phyloP scores from a whole-genome alignment of 2,888 invertebrate genomes.

The Napeogenes inachia region DNA sequence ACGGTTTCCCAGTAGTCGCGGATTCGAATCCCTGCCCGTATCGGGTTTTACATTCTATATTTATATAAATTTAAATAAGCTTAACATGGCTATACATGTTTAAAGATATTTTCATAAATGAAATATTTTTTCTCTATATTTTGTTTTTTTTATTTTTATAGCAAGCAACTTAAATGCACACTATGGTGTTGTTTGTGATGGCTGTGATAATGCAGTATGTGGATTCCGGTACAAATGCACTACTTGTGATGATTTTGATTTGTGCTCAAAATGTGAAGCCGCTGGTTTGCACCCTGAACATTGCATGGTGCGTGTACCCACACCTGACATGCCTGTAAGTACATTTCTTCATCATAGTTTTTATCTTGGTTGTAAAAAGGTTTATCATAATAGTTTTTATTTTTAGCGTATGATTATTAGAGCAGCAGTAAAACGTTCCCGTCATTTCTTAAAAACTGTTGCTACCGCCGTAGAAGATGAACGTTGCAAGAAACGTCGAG shows the following conservation, averaged over 20 bases:
- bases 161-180: constrained; percentile 51
- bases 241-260: constrained; percentile 87
- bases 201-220: constrained; percentile 80
- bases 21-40: no score
- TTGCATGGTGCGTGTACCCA: constrained; percentile 85
- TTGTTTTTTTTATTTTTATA: constrained; percentile 1
- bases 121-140: no score
- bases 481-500: constrained; percentile 48
- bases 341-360: background rate
- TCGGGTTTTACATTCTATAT: no score
- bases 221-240: constrained; percentile 93
- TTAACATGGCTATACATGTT: no score
- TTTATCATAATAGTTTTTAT: constrained; percentile 7
- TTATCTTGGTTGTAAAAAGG: background rate
- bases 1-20: no score
- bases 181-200: constrained; percentile 83
- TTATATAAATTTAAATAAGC: no score
- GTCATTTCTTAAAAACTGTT: constrained; percentile 56
- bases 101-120: no score
- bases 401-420: constrained; percentile 52
- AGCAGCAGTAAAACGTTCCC: constrained; percentile 60
- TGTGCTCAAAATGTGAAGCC: constrained; percentile 86
- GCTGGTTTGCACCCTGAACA: constrained; percentile 84
- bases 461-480: constrained; percentile 36
- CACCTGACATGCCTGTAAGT: constrained; percentile 59